These are phyloP conservation scores for Ips nitidus DNA, from an alignment of 1,140 invertebrate genomes.

Conservation along the genomic window DNA sequence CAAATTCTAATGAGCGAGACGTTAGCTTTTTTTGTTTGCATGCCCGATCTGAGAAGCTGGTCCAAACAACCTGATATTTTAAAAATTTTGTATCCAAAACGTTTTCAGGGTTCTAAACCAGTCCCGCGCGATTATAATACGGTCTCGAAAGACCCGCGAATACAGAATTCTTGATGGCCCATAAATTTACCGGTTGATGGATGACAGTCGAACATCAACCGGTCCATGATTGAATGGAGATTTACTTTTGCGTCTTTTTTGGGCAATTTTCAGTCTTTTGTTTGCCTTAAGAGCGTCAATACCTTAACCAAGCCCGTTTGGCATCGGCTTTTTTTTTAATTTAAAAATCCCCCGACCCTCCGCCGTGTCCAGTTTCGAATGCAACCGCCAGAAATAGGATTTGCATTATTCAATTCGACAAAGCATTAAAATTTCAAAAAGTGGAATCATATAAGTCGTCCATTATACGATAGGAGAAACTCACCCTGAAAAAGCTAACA, in stretches of 20 bases:
- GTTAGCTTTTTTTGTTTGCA: neutral
- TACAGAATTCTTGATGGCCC: conserved; percentile 26
- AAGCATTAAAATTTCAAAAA: conserved; percentile 5
- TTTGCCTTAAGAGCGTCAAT: neutral
- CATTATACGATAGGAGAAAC: no score
- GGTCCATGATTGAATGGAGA: conserved; percentile 23
- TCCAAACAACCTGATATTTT: no score
- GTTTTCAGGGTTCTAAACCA: no score
- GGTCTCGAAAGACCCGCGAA: conserved; percentile 10
- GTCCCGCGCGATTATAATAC: no score
- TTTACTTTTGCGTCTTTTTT: conserved; percentile 13
- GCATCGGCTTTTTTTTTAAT: no score
- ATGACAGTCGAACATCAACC: conserved; percentile 21
- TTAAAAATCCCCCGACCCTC: no score
- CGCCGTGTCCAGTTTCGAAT: neutral
- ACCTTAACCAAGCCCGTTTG: neutral
- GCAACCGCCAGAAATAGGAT: neutral
- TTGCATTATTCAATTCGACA: conserved; percentile 6
- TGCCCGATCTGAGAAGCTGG: no score
- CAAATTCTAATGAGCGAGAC: conserved; percentile 21
- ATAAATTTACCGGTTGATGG: conserved; percentile 24
- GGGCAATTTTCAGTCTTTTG: conserved; percentile 1
- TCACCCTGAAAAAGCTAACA: neutral
- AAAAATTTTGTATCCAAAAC: no score
- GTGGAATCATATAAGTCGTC: no score